Percentiles rank a stretch among this genome's conserved stretches.
These are phyloP conservation scores for Propithecus perrieri DNA, from an alignment of 2,797 vertebrate species.

Conservation along the genomic window DNA sequence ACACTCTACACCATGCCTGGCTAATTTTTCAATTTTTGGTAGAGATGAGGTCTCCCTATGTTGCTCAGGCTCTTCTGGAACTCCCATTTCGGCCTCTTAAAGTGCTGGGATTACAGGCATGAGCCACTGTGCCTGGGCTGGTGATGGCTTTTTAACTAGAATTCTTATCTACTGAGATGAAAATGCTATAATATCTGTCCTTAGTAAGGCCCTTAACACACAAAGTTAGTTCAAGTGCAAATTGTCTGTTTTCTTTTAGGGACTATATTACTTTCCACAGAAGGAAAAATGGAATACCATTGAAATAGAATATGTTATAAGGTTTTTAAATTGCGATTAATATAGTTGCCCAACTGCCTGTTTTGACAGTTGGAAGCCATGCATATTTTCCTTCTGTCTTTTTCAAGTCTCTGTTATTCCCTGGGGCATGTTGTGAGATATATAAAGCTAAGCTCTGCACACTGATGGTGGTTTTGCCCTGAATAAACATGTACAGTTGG, in stretches of 20 bases:
- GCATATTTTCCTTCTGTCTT: slow-evolving; percentile 56
- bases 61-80: neutral
- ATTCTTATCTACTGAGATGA: neutral
- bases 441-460: slow-evolving; percentile 48
- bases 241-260: slow-evolving; percentile 25
- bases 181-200: neutral
- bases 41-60: neutral
- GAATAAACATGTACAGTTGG: slow-evolving; percentile 48
- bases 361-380: slow-evolving; percentile 57
- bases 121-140: neutral
- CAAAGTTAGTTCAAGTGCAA: neutral
- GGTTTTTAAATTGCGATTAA: slow-evolving; percentile 35
- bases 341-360: slow-evolving; percentile 56
- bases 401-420: slow-evolving; percentile 29
- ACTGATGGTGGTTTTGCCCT: slow-evolving; percentile 21
- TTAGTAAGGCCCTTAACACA: neutral
- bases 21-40: neutral
- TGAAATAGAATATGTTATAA: slow-evolving; percentile 29
- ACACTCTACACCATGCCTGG: neutral
- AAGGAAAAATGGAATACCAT: neutral
- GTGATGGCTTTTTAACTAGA: neutral
- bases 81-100: neutral
- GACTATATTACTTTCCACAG: neutral
- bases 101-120: neutral
- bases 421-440: slow-evolving; percentile 35